Conservation (phyloP, 2,113 vertebrate genomes). For the Loxodonta africana region DNA sequence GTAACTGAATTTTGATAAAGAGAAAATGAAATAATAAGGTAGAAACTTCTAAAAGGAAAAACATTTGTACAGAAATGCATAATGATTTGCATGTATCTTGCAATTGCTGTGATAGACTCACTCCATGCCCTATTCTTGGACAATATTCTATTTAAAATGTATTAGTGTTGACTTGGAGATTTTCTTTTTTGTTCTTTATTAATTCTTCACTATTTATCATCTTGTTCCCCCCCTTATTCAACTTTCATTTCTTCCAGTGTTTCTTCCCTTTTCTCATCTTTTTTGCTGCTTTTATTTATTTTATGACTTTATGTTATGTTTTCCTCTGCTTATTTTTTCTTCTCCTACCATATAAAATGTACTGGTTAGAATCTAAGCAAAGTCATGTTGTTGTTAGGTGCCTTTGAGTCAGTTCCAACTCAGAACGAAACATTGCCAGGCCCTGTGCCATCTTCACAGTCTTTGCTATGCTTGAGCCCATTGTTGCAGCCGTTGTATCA, state of each 20-base stretch:
- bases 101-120: not conserved
- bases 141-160: conserved; percentile 43
- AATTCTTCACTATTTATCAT: not conserved
- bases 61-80: conserved; percentile 14
- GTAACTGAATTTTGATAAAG: not conserved
- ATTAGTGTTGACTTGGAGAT: not conserved
- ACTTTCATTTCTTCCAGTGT: not conserved
- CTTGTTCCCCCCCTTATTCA: not conserved
- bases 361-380: not conserved
- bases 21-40: conserved; percentile 1
- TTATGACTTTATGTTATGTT: not conserved
- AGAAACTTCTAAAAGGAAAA: conserved; percentile 28
- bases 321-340: not conserved
- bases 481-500: too few relatives aligned
- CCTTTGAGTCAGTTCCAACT: too few relatives aligned
- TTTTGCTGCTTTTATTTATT: not conserved
- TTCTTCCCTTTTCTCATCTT: not conserved
- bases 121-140: not conserved
- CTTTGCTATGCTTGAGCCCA: too few relatives aligned
- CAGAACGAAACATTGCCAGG: too few relatives aligned
- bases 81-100: not conserved
- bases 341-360: not conserved
- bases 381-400: too few relatives aligned
- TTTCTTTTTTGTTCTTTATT: not conserved
- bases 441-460: too few relatives aligned